Percentiles rank a stretch among this genome's conserved stretches.
These are phyloP conservation scores for Dendrolimus houi DNA, from an alignment of 2,888 invertebrate genomes.

Conservation along the genomic window DNA sequence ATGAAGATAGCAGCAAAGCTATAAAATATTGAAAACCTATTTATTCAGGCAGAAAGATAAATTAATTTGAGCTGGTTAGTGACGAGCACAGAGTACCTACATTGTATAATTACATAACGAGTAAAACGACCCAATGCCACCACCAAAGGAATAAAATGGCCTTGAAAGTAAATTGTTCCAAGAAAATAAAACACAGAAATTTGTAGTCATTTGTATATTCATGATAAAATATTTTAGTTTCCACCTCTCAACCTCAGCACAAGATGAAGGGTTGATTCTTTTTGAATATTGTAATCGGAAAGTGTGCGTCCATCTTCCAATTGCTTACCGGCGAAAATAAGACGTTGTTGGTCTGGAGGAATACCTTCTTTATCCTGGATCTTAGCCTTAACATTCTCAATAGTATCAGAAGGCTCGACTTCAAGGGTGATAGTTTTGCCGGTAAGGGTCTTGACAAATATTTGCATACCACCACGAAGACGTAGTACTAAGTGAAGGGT, in stretches of 20 bases:
- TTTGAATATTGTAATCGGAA: conserved; percentile 25
- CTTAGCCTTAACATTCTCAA: conserved; percentile 77
- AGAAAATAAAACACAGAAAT: too few species aligned
- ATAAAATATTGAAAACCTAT: too few species aligned
- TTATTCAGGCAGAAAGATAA: too few species aligned
- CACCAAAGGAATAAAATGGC: too few species aligned
- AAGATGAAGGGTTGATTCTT: neutral
- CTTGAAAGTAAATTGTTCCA: too few species aligned
- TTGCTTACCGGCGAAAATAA: conserved; percentile 81
- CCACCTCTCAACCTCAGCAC: conserved; percentile 20
- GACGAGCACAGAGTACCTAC: too few species aligned
- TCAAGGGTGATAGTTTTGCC: conserved; percentile 74
- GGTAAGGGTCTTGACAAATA: conserved; percentile 75
- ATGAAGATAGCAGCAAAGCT: too few species aligned
- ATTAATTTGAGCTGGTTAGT: too few species aligned
- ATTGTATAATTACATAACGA: too few species aligned
- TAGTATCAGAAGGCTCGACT: conserved; percentile 75
- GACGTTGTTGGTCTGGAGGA: conserved; percentile 61
- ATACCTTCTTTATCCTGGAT: conserved; percentile 47
- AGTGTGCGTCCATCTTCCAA: conserved; percentile 80
- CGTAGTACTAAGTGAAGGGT: conserved; percentile 26
- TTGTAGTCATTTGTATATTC: too few species aligned
- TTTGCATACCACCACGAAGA: conserved; percentile 81
- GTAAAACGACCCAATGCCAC: too few species aligned
- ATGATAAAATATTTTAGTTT: conserved; percentile 8